Percentiles rank a stretch among this genome's conserved stretches.
phyloP scores from a whole-genome alignment of 2,888 invertebrate genomes.

The Agrochola circellaris region DNA sequence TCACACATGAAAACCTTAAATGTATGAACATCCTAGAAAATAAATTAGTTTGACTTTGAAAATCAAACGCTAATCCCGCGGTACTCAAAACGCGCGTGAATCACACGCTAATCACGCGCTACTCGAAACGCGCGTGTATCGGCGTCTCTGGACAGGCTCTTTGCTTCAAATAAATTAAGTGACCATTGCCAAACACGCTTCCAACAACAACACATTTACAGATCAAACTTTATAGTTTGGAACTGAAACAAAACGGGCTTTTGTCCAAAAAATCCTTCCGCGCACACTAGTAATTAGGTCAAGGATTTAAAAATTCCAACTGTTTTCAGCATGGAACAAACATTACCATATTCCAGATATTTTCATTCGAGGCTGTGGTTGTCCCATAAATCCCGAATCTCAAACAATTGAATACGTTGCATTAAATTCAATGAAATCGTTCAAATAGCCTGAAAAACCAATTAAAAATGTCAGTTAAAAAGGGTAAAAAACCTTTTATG shows the following conservation, averaged over 20 bases:
- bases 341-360: slow-evolving; percentile 10
- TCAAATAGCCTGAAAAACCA: slow-evolving; percentile 26
- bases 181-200: not conserved
- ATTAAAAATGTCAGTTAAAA: slow-evolving; percentile 22
- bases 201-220: not conserved
- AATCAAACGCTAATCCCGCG: not conserved
- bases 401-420: slow-evolving; percentile 29
- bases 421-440: slow-evolving; percentile 34
- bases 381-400: not conserved
- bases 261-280: slow-evolving; percentile 5
- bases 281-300: slow-evolving; percentile 27
- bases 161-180: not conserved
- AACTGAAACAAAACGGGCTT: not conserved
- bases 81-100: too few relatives aligned
- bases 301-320: slow-evolving; percentile 24
- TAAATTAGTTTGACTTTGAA: not conserved
- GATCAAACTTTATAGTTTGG: slow-evolving; percentile 6
- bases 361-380: slow-evolving; percentile 8
- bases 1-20: too few relatives aligned
- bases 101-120: too few relatives aligned
- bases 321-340: slow-evolving; percentile 4
- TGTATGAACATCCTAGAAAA: not conserved
- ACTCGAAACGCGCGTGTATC: not conserved
- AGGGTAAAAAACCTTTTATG: slow-evolving; percentile 18
- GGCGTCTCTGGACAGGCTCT: not conserved